phyloP scores from a whole-genome alignment of 1,140 invertebrate genomes.

The Drosophila kanapiae region DNA sequence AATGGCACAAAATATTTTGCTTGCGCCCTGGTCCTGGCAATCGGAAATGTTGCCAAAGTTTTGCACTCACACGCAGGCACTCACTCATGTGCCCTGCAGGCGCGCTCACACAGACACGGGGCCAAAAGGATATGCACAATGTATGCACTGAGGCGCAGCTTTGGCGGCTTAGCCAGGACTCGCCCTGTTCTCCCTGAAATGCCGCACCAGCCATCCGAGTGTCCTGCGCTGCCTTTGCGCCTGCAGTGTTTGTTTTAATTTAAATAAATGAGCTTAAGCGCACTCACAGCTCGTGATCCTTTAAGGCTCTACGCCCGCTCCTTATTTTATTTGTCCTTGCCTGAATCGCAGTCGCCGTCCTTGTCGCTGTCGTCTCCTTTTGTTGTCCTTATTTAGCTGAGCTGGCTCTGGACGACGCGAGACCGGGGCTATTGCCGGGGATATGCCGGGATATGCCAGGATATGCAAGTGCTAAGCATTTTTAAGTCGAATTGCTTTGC shows the following conservation, averaged over 20 bases:
- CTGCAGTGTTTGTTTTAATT: slow-evolving; percentile 84
- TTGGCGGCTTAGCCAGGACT: slow-evolving; percentile 39
- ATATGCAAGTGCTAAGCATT: slow-evolving; percentile 84
- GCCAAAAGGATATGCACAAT: slow-evolving; percentile 41
- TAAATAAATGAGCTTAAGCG: slow-evolving; percentile 85
- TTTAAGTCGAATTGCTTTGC: slow-evolving; percentile 83
- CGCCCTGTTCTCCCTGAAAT: neutral
- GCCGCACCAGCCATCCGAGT: slow-evolving; percentile 14
- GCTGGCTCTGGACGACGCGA: slow-evolving; percentile 30
- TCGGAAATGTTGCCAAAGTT: slow-evolving; percentile 83
- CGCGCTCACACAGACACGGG: slow-evolving; percentile 16
- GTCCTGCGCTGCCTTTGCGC: slow-evolving; percentile 60
- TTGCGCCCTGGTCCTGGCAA: slow-evolving; percentile 46
- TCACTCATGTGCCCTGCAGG: slow-evolving; percentile 36
- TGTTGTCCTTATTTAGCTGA: slow-evolving; percentile 68
- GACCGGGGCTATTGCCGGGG: slow-evolving; percentile 17
- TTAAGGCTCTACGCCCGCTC: slow-evolving; percentile 66
- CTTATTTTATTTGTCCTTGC: slow-evolving; percentile 60
- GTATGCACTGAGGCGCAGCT: slow-evolving; percentile 66
- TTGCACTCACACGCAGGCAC: slow-evolving; percentile 43
- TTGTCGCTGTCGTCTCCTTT: slow-evolving; percentile 33
- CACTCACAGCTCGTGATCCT: slow-evolving; percentile 73
- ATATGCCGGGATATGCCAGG: slow-evolving; percentile 43
- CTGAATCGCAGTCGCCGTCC: slow-evolving; percentile 23
- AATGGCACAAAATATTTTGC: slow-evolving; percentile 59